A percentile compares a stretch with the other conserved stretches of the same genome.
Evolutionary conservation across 2,797 vertebrate species (phyloP).

Genomic region (Antrozous pallidus): DNA sequence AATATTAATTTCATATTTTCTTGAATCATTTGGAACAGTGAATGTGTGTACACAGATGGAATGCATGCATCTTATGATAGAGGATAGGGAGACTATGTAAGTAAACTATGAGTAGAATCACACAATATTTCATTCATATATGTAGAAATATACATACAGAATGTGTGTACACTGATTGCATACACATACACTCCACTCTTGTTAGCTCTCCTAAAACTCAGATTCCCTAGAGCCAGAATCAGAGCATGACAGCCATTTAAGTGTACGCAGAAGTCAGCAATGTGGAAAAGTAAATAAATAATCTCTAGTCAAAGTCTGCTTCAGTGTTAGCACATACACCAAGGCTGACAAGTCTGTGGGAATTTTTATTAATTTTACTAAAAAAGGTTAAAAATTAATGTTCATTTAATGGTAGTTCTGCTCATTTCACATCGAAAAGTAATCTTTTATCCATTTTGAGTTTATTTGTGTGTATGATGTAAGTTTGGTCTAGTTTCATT

Average conservation of each 20-base stretch:
- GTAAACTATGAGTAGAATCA: background rate
- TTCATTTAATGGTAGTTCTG: background rate
- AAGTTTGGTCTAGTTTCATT: too few species aligned
- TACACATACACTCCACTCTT: background rate
- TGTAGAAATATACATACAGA: background rate
- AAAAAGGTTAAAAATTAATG: constrained; percentile 20
- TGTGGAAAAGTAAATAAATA: background rate
- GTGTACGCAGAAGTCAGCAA: background rate
- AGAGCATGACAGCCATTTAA: background rate
- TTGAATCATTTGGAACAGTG: background rate
- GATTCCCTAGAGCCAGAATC: background rate
- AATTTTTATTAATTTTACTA: constrained; percentile 5
- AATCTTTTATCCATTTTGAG: too few species aligned
- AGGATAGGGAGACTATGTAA: background rate
- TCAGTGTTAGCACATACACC: background rate
- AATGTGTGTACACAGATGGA: background rate
- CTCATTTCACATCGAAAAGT: background rate
- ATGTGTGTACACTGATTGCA: background rate
- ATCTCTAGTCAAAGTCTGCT: background rate
- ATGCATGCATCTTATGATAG: background rate
- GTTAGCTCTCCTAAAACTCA: background rate
- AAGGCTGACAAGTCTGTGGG: background rate
- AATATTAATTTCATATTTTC: background rate
- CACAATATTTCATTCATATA: background rate
- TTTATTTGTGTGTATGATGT: too few species aligned